These are phyloP conservation scores for Nixonia krombeini DNA, from an alignment of 1,140 invertebrate genomes.

Conservation along the genomic window DNA sequence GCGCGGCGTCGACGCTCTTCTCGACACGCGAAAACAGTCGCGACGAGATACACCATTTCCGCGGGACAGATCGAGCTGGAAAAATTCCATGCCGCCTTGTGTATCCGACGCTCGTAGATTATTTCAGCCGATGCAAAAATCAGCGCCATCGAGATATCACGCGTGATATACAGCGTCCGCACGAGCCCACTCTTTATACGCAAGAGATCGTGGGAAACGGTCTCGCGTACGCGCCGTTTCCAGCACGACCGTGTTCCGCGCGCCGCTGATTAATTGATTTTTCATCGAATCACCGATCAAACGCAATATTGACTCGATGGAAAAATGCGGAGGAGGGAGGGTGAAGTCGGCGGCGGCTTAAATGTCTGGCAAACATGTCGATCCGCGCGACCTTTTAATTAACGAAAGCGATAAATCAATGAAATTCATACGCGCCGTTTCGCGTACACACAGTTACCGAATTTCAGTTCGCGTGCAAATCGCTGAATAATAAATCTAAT, in stretches of 20 bases:
- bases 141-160: slow-evolving; percentile 29
- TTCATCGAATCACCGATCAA: slow-evolving; percentile 39
- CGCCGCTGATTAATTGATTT: slow-evolving; percentile 51
- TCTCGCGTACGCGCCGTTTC: slow-evolving; percentile 49
- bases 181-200: slow-evolving; percentile 14
- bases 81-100: slow-evolving; percentile 18
- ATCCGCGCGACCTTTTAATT: not conserved
- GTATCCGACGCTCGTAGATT: slow-evolving; percentile 14
- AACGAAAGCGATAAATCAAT: slow-evolving; percentile 1
- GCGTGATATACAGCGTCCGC: slow-evolving; percentile 43
- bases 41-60: not conserved
- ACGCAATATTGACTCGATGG: slow-evolving; percentile 19
- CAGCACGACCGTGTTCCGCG: slow-evolving; percentile 44
- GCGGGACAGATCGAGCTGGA: not conserved
- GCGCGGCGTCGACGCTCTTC: no score
- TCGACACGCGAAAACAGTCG: no score
- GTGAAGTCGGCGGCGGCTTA: not conserved
- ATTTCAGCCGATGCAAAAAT: slow-evolving; percentile 31
- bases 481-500: no score
- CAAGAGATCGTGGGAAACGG: slow-evolving; percentile 54
- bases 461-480: no score
- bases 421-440: not conserved
- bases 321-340: no score
- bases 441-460: no score
- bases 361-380: not conserved